A percentile compares a stretch with the other conserved stretches of the same genome.
Conservation (phyloP, 2,113 vertebrate species). For the Cervus canadensis region DNA sequence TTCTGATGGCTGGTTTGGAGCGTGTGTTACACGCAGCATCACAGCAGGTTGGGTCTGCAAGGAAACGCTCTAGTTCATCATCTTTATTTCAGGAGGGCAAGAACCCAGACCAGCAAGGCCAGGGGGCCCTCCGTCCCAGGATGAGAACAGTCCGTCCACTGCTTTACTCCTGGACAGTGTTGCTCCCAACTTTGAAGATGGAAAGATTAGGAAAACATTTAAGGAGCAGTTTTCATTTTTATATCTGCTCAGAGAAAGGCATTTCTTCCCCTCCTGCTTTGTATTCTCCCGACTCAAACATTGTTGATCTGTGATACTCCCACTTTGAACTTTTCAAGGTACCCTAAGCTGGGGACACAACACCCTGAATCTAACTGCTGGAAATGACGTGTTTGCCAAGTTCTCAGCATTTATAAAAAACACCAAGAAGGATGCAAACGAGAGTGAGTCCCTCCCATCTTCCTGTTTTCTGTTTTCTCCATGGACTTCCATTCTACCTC, state of each 20-base stretch:
- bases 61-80: neutral
- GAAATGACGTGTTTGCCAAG: slow-evolving; percentile 96
- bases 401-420: slow-evolving; percentile 98
- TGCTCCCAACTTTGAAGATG: neutral
- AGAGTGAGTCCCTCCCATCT: slow-evolving; percentile 80
- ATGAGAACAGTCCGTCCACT: rapidly evolving
- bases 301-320: neutral
- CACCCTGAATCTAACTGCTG: slow-evolving; percentile 91
- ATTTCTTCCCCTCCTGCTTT: rapidly evolving
- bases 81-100: neutral
- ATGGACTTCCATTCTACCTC: rapidly evolving
- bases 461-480: neutral
- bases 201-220: neutral
- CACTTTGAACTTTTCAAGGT: slow-evolving; percentile 81
- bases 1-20: neutral
- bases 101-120: neutral
- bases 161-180: too few species aligned
- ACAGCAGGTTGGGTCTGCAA: rapidly evolving
- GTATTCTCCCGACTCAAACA: neutral
- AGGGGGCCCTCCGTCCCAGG: neutral
- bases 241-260: neutral
- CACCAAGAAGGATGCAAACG: slow-evolving; percentile 89
- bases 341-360: slow-evolving; percentile 88
- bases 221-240: neutral
- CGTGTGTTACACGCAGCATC: rapidly evolving